phyloP scores from a whole-genome alignment of 23 tunicate species.

The Halocynthia roretzi region DNA sequence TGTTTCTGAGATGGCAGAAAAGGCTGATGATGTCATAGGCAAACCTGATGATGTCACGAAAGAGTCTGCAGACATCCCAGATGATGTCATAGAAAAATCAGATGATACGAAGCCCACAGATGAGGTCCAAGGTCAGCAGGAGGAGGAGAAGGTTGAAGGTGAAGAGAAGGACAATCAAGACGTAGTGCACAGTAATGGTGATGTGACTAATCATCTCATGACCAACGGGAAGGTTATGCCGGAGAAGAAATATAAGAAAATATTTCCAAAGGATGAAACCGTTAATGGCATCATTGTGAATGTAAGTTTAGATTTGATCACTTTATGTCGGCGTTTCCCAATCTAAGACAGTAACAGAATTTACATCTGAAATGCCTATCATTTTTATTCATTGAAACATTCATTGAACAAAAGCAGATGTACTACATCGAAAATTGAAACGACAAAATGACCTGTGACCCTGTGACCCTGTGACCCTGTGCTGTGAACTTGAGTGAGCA shows the following conservation, averaged over 20 bases:
- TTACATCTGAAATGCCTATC: too few relatives aligned
- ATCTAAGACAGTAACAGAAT: too few relatives aligned
- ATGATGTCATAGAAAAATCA: not conserved
- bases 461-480: too few relatives aligned
- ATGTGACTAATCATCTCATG: slow-evolving; percentile 3
- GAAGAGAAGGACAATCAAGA: not conserved
- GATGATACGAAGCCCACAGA: not conserved
- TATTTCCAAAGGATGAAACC: slow-evolving; percentile 42
- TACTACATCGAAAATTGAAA: too few relatives aligned
- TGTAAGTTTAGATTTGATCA: too few relatives aligned
- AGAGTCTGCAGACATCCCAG: not conserved
- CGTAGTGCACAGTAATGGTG: not conserved
- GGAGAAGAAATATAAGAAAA: slow-evolving; percentile 36
- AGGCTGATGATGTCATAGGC: not conserved
- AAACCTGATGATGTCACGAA: not conserved
- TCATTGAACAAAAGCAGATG: too few relatives aligned
- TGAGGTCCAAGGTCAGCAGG: not conserved
- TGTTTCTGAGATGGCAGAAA: not conserved
- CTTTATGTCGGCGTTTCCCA: too few relatives aligned
- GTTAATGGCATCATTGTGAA: not conserved
- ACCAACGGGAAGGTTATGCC: not conserved
- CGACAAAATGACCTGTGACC: too few relatives aligned
- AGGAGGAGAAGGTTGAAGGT: not conserved
- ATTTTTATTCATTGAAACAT: too few relatives aligned
- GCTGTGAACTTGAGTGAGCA: too few relatives aligned